Conservation (phyloP, 2,888 invertebrate genomes). For the Conus canariensis region DNA sequence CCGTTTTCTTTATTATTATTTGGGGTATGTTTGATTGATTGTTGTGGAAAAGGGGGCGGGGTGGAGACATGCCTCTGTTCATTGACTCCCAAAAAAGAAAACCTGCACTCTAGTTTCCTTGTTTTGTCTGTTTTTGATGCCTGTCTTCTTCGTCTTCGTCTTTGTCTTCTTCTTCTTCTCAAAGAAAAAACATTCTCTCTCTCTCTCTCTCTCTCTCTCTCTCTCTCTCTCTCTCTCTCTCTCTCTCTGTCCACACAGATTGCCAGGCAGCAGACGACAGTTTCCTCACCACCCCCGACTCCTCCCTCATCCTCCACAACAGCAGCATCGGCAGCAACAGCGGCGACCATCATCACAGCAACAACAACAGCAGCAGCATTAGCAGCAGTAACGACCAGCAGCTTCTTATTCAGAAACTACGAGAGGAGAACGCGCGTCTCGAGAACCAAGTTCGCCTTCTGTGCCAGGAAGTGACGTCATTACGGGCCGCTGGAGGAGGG, state of each 20-base stretch:
- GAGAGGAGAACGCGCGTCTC: slow-evolving; percentile 74
- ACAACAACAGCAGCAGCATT: neutral
- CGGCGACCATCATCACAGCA: neutral
- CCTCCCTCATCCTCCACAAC: neutral
- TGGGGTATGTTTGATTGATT: too few relatives aligned
- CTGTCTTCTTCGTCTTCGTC: too few relatives aligned
- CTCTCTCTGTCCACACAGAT: neutral
- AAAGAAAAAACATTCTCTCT: too few relatives aligned
- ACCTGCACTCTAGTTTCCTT: too few relatives aligned
- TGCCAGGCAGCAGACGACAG: neutral
- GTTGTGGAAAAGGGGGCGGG: too few relatives aligned
- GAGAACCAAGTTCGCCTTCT: slow-evolving; percentile 54
- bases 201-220: too few relatives aligned
- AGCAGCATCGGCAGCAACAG: neutral
- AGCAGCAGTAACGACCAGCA: neutral
- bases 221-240: too few relatives aligned
- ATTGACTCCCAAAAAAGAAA: too few relatives aligned
- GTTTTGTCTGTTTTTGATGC: too few relatives aligned
- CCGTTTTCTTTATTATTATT: too few relatives aligned
- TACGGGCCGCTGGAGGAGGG: slow-evolving; percentile 70
- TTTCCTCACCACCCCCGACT: neutral
- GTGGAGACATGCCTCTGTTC: too few relatives aligned
- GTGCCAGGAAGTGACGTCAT: slow-evolving; percentile 24
- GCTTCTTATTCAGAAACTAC: slow-evolving; percentile 52
- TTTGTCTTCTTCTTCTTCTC: too few relatives aligned